Conservation (phyloP, 1,140 invertebrate genomes). For the Bombus cullumanus region DNA sequence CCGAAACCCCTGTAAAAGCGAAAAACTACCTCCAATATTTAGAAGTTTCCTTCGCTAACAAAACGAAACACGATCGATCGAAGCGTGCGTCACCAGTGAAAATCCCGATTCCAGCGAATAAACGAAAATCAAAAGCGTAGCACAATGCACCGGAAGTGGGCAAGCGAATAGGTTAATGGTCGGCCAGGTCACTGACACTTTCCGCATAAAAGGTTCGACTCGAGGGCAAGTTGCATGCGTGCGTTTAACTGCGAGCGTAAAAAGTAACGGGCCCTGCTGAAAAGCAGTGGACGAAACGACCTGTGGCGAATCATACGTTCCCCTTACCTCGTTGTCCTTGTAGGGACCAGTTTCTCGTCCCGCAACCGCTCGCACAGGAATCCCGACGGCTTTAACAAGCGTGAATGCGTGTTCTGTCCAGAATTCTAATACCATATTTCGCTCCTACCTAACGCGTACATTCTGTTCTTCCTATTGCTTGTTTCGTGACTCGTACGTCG, state of each 20-base stretch:
- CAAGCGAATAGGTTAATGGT: conserved; percentile 67
- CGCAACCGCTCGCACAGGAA: conserved; percentile 16
- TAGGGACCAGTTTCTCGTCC: conserved; percentile 64
- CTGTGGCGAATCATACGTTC: conserved; percentile 67
- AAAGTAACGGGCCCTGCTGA: conserved; percentile 74
- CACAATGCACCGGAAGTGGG: conserved; percentile 71
- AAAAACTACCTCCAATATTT: no score
- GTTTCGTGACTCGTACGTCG: neutral
- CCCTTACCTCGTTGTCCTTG: conserved; percentile 76
- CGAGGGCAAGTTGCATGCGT: conserved; percentile 58
- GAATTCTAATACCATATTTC: conserved; percentile 26
- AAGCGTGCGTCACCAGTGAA: no score
- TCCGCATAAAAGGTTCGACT: conserved; percentile 67
- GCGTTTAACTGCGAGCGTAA: conserved; percentile 67
- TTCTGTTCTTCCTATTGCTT: no score
- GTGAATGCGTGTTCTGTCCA: conserved; percentile 21
- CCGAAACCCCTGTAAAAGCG: no score
- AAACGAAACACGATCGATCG: no score
- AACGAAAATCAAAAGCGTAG: conserved; percentile 9
- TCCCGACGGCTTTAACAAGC: conserved; percentile 25
- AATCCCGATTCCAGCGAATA: neutral
- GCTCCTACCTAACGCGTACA: neutral
- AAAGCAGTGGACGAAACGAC: conserved; percentile 63
- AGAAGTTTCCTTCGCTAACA: no score
- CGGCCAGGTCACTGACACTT: conserved; percentile 73